Base-by-base conservation (phyloP, 2,888 invertebrate genomes). In the Chymomyza amoena region DNA sequence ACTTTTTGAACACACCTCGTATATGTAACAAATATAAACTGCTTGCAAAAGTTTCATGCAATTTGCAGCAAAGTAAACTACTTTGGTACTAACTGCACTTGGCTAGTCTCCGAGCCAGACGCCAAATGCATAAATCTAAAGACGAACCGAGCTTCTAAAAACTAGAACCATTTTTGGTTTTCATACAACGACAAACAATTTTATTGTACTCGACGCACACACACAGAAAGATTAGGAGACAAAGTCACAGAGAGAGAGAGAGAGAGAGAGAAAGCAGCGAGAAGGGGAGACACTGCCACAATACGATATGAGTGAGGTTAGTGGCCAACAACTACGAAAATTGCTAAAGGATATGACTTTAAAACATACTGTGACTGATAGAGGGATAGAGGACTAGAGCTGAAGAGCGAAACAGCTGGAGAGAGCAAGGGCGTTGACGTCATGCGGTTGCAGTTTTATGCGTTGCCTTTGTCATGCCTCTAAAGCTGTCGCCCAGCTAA, bases 311-410 rank as follows among this genome's bases (percentile, higher is more conserved):
- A 77, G 88, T 84, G 84, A 81, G 88, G 83, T 84, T 88, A 79
- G 71, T 75, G 84, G 81, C 81, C 88, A 83, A 74, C 77, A 75
- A 66, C 81, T 73, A 77, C 81, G 79, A 86, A 75, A 85, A 85
- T 82, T 81, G 82, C 82, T 73, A 85, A 83, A 87, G 84, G 80
- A 89, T 88, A 79, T 88, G 77, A 81, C 78, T 89, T 88, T 75
- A 73, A 75, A 63, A 60, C 52, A 68, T 64, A 69, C 72, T 73
- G 63, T 66, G 70, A 64, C 60, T 70, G 16, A 60, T 32, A 61
- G 56, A 45, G 13, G 13, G 4, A 45, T 45, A 13, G 13, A 45
- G 39, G 1, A 1, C 1, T 6, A 45, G 13, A 45, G 39, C 2
- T 4, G 39, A 45, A 13, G 13, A 45, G 36, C 6, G 7, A 4